Conservation (phyloP, 2,888 invertebrate species). For the Noctua pronuba region DNA sequence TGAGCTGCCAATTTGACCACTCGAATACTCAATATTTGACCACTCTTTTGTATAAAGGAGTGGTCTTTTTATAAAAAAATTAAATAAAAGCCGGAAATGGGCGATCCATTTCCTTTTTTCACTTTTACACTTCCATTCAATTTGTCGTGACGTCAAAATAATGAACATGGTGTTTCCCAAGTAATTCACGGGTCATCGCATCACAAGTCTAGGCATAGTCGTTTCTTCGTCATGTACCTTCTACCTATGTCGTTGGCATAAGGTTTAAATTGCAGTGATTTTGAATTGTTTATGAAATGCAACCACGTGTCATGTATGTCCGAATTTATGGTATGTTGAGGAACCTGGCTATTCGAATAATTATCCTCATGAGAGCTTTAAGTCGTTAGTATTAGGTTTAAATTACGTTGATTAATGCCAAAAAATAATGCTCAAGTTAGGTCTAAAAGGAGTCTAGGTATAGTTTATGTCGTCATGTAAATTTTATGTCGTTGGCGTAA, state of each 20-base stretch:
- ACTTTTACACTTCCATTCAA: background rate
- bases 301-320: background rate
- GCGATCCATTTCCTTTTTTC: background rate
- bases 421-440: background rate
- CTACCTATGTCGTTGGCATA: background rate
- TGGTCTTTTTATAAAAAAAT: too few species aligned
- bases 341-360: background rate
- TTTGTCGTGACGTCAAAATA: slow-evolving; percentile 12
- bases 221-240: too few species aligned
- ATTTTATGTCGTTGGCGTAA: background rate
- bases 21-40: too few species aligned
- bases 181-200: background rate
- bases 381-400: background rate
- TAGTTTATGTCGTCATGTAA: background rate
- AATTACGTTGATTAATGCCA: background rate
- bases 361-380: background rate
- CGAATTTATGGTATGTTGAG: background rate
- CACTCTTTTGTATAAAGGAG: too few species aligned
- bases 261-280: background rate
- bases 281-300: background rate
- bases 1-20: background rate
- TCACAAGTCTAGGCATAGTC: background rate
- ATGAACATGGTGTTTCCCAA: slow-evolving; percentile 22
- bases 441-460: background rate
- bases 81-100: background rate